Percentiles rank a stretch among this genome's conserved stretches.
These are phyloP conservation scores for Labroides dimidiatus DNA, from an alignment of 2,797 vertebrate genomes.

Conservation along the genomic window DNA sequence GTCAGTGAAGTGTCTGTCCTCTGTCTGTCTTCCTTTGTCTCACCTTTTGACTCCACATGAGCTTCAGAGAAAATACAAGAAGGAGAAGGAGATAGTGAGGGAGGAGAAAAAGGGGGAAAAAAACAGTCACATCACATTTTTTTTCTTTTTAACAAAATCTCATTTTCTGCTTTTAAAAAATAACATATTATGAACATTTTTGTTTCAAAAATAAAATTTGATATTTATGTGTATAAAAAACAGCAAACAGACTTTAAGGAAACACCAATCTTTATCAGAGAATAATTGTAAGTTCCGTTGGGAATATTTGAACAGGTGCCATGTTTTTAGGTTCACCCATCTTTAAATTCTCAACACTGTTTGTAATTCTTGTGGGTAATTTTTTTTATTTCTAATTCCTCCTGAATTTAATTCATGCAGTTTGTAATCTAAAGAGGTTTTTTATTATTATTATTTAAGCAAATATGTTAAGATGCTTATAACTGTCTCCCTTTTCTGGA, in stretches of 20 bases:
- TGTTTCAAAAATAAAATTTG: not conserved
- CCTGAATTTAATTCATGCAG: not conserved
- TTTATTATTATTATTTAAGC: not conserved
- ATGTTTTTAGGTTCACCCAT: not conserved
- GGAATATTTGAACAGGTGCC: not conserved
- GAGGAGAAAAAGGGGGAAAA: not conserved
- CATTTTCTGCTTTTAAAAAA: too few species aligned
- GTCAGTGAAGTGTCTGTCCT: slow-evolving; percentile 50
- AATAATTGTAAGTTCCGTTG: not conserved
- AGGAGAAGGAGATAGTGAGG: not conserved
- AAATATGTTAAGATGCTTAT: not conserved
- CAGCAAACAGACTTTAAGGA: not conserved
- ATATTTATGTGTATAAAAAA: not conserved
- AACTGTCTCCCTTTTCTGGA: not conserved
- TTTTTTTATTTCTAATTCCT: not conserved
- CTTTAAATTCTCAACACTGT: not conserved
- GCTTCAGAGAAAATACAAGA: not conserved
- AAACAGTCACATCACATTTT: not conserved
- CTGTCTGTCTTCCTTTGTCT: slow-evolving; percentile 30
- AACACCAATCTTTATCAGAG: not conserved
- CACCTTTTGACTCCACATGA: slow-evolving; percentile 9
- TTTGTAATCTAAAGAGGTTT: not conserved
- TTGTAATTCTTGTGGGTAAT: not conserved
- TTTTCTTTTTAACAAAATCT: not conserved
- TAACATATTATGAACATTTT: too few species aligned